Evolutionary conservation across 2,888 invertebrate species (phyloP).

Genomic region (Scotopteryx bipunctaria): DNA sequence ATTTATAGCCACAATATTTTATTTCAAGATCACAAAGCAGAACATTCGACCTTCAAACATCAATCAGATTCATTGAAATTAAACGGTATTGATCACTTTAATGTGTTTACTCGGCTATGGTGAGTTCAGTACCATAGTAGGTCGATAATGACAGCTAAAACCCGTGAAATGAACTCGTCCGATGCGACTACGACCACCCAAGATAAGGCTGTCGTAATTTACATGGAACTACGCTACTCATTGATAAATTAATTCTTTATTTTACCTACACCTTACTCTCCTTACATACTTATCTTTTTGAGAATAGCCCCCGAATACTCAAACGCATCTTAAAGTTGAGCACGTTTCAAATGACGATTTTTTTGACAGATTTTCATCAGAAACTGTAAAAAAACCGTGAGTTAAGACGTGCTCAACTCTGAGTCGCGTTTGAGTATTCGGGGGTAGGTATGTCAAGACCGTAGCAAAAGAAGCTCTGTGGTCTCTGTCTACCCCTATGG

Average conservation of each 20-base stretch:
- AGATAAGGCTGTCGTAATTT: constrained; percentile 33
- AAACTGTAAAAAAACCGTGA: too few relatives aligned
- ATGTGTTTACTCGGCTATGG: constrained; percentile 51
- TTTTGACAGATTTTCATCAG: too few relatives aligned
- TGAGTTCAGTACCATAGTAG: constrained; percentile 20
- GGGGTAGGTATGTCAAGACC: too few relatives aligned
- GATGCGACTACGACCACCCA: constrained; percentile 66
- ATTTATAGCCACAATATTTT: not conserved
- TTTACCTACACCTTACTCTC: too few relatives aligned
- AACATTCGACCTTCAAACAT: constrained; percentile 28
- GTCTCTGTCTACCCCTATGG: too few relatives aligned
- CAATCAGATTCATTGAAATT: constrained; percentile 39
- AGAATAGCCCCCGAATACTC: too few relatives aligned
- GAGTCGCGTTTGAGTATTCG: too few relatives aligned
- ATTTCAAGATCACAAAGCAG: constrained; percentile 12
- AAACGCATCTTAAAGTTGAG: too few relatives aligned
- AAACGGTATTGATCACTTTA: constrained; percentile 40
- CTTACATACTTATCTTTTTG: too few relatives aligned
- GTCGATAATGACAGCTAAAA: constrained; percentile 55
- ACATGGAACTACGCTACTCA: constrained; percentile 2
- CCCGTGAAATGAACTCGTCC: constrained; percentile 69
- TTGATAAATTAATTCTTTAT: not conserved
- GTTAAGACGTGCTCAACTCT: too few relatives aligned
- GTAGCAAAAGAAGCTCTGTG: too few relatives aligned
- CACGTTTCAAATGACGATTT: too few relatives aligned